Evolutionary conservation across 2,888 invertebrate genomes (phyloP), one percentile per base, ranked within the genome.

Genomic region (Druceiella hillmani): DNA sequence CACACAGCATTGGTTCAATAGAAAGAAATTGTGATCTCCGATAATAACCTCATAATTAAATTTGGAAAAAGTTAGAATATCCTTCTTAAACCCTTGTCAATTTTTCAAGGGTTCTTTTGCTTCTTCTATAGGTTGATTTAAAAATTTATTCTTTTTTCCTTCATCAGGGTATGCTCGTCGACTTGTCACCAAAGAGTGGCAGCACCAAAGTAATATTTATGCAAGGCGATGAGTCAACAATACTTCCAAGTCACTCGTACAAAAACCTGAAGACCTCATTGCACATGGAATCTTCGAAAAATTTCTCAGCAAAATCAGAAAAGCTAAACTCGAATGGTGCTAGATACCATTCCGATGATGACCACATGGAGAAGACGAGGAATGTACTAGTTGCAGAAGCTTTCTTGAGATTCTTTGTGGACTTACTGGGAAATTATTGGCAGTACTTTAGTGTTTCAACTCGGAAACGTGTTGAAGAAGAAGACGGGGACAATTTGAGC

Each of bases 331-430:
- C n/a, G n/a, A n/a, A n/a, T n/a, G n/a, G n/a, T n/a, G n/a, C n/a
- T n/a, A n/a, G n/a, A n/a, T n/a, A n/a, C n/a, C n/a, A n/a, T n/a
- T 50, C 48, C 0, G 58, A 57, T 1, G 71, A 73, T 41, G 74
- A 73, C 45, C 62, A 66, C 41, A 34, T 40, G 12, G 45, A 36
- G 0, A 62, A 59, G 37, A 74, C 78, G 0, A 66, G 79, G n/a
- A 84, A 83, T 47, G 78, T 85, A 17, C 74, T 87, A 60, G 78
- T 88, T 10, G 81, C 83, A 1, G 88, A 90, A 55, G 83, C 87
- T 0, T 87, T 90, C 52, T 59, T 86, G 15, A 17, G 40, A 17
- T 79, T 87, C 52, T 90, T 89, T 55, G 81, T 88, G 2, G 83
- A 86, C 50, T 75, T 83, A 4, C 59, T 87, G 43, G 85, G 84